phyloP scores from a whole-genome alignment of 2,888 invertebrate species.

The Antheraea assamensis region DNA sequence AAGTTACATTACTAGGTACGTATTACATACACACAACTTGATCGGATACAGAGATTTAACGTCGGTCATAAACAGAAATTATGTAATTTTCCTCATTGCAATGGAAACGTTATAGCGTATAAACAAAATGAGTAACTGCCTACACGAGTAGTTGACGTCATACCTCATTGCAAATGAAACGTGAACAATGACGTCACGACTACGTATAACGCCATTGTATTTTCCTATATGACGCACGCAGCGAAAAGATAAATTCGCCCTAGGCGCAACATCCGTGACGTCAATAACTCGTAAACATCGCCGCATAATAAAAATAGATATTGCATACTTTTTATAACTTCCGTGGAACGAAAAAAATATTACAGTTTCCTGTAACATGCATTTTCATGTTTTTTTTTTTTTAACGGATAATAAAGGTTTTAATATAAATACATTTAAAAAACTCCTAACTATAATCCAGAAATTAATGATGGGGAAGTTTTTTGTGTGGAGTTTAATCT shows the following conservation, averaged over 20 bases:
- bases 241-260: not conserved
- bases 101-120: not conserved
- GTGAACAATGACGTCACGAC: not conserved
- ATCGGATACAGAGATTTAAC: not conserved
- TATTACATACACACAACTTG: too few species aligned
- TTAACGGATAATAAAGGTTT: too few species aligned
- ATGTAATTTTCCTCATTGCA: conserved; percentile 6
- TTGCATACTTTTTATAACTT: not conserved
- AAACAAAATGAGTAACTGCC: not conserved
- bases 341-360: not conserved
- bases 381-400: not conserved
- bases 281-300: not conserved
- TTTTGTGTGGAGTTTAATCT: too few species aligned
- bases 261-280: not conserved
- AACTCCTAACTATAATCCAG: not conserved
- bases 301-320: not conserved
- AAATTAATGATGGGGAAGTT: too few species aligned
- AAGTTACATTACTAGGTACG: not conserved
- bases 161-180: not conserved
- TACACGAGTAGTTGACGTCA: not conserved
- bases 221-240: not conserved
- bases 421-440: not conserved
- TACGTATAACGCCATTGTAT: not conserved
- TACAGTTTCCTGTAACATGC: not conserved
- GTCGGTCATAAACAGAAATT: not conserved